These are phyloP conservation scores for Semotilus atromaculatus DNA, from an alignment of 2,797 vertebrate genomes.

Conservation along the genomic window DNA sequence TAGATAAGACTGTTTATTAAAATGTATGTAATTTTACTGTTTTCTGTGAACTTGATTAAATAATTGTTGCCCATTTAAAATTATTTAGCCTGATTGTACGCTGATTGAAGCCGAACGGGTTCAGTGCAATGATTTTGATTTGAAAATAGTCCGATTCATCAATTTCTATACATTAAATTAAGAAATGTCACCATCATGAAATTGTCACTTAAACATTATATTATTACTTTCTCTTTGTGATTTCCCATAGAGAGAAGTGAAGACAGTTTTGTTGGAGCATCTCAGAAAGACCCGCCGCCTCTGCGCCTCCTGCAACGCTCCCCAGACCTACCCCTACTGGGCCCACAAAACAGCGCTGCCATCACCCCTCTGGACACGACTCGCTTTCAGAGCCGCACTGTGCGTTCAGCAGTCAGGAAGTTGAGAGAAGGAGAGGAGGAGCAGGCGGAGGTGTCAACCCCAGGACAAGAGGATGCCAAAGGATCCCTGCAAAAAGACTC, in stretches of 20 bases:
- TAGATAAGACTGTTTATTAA: no score
- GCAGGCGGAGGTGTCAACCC: constrained; percentile 51
- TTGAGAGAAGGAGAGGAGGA: constrained; percentile 67
- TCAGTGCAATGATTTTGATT: no score
- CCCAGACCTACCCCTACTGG: constrained; percentile 72
- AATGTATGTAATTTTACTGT: no score
- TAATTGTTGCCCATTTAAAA: no score
- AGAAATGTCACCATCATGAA: neutral
- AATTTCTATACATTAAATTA: neutral
- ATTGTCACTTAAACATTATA: neutral
- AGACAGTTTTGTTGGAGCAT: constrained; percentile 76
- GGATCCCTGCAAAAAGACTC: constrained; percentile 79
- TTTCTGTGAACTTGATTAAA: no score
- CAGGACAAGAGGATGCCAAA: constrained; percentile 57
- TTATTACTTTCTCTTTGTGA: neutral
- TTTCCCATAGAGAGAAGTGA: constrained; percentile 72
- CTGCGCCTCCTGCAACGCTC: constrained; percentile 56
- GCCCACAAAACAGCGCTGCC: constrained; percentile 75
- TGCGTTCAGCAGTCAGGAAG: constrained; percentile 83
- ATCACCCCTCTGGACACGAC: constrained; percentile 91
- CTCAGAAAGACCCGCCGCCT: constrained; percentile 71
- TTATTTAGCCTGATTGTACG: no score
- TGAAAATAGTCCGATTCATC: neutral
- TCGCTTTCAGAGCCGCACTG: constrained; percentile 90
- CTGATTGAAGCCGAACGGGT: no score